Conservation (phyloP, 2,888 invertebrate species). For the Hydropsyche betteni region DNA sequence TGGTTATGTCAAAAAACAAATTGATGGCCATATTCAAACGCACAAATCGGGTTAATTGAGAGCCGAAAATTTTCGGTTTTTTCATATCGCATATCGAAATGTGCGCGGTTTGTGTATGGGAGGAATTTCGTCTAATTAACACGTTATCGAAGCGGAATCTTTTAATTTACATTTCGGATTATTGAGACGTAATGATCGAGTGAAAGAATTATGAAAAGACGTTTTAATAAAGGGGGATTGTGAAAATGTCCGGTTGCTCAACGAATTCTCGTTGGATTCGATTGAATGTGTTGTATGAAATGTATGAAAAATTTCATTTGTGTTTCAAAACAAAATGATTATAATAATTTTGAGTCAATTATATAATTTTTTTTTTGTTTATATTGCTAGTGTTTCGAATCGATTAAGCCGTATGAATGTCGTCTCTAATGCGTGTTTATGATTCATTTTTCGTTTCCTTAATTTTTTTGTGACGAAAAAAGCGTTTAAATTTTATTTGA, state of each 20-base stretch:
- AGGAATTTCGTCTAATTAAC: slow-evolving; percentile 23
- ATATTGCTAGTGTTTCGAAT: too few species aligned
- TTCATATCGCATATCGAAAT: background rate
- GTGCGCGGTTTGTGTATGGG: background rate
- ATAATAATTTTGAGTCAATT: too few species aligned
- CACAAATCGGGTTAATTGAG: slow-evolving; percentile 18
- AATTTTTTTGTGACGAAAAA: too few species aligned
- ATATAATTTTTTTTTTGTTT: too few species aligned
- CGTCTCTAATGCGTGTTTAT: too few species aligned
- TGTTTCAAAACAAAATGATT: too few species aligned
- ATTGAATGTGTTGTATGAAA: too few species aligned
- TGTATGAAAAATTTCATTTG: too few species aligned
- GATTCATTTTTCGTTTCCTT: too few species aligned
- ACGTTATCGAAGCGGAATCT: slow-evolving; percentile 23
- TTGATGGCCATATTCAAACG: slow-evolving; percentile 7
- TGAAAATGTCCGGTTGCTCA: background rate
- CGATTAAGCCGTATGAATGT: too few species aligned
- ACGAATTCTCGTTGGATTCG: background rate
- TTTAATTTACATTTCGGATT: slow-evolving; percentile 18
- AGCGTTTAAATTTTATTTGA: background rate
- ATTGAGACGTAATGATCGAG: slow-evolving; percentile 9
- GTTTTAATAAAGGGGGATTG: background rate
- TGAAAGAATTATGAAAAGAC: too few species aligned
- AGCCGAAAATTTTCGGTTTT: background rate
- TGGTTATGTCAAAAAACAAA: slow-evolving; percentile 18